Conservation (phyloP, 2,888 invertebrate genomes). For the Tinea semifulvella region DNA sequence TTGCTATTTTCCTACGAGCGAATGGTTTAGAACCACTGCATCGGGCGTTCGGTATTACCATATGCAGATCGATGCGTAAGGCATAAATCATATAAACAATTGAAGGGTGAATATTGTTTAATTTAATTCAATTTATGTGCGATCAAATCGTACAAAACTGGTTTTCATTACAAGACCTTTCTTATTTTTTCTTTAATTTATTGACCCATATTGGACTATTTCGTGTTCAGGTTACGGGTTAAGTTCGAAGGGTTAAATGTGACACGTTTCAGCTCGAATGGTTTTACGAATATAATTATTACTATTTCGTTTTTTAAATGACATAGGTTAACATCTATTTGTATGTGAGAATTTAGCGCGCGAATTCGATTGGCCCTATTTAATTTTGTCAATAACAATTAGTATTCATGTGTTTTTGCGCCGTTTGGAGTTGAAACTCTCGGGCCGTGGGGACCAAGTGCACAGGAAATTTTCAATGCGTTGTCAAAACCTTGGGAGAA, state of each 20-base stretch:
- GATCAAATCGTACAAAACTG: constrained; percentile 33
- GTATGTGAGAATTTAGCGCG: neutral
- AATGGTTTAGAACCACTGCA: too few species aligned
- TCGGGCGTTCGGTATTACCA: constrained; percentile 46
- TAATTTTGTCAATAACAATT: too few species aligned
- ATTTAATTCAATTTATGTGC: constrained; percentile 21
- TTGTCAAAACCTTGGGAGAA: too few species aligned
- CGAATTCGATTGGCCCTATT: too few species aligned
- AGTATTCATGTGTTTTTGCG: too few species aligned
- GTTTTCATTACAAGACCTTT: constrained; percentile 36
- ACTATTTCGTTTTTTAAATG: constrained; percentile 45
- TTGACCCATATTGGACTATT: constrained; percentile 36
- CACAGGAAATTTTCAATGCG: too few species aligned
- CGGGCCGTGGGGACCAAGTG: too few species aligned
- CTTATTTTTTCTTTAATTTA: constrained; percentile 49
- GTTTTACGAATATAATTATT: constrained; percentile 21
- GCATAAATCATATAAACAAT: constrained; percentile 65
- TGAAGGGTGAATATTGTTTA: constrained; percentile 30
- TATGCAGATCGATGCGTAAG: constrained; percentile 49
- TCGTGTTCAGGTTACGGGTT: constrained; percentile 15
- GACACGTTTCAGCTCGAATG: constrained; percentile 1
- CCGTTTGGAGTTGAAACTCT: too few species aligned
- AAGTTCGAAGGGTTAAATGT: constrained; percentile 11
- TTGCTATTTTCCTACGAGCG: too few species aligned
- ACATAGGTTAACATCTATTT: neutral